These are phyloP conservation scores for Campoletis raptor DNA, from an alignment of 2,888 invertebrate species.

Conservation along the genomic window DNA sequence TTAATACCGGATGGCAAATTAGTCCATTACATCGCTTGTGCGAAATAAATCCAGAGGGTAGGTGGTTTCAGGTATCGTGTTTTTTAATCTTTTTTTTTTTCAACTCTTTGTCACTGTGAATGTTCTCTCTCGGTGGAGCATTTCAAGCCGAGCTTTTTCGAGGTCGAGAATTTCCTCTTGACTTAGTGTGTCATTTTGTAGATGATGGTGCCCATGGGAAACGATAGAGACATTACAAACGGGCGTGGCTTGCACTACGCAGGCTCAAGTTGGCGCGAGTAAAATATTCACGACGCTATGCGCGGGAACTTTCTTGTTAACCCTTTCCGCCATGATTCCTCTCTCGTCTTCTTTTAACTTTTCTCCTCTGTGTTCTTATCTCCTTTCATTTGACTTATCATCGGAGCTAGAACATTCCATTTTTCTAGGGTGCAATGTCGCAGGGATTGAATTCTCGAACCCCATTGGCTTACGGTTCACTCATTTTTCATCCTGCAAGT, in stretches of 20 bases:
- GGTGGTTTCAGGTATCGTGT: background rate
- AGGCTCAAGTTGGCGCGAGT: conserved; percentile 50
- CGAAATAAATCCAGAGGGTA: background rate
- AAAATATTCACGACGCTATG: conserved; percentile 57
- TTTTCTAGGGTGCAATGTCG: conserved; percentile 1
- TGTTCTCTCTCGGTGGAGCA: conserved; percentile 31
- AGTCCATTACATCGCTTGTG: background rate
- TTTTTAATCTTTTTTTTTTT: background rate
- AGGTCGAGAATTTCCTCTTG: conserved; percentile 44
- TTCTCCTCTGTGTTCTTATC: background rate
- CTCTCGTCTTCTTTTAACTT: background rate
- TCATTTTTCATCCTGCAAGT: conserved; percentile 2
- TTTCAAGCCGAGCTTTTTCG: conserved; percentile 43
- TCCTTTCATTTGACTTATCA: background rate
- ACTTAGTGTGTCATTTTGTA: conserved; percentile 7
- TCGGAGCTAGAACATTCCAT: conserved; percentile 25
- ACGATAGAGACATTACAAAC: conserved; percentile 12
- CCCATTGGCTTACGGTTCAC: conserved; percentile 7
- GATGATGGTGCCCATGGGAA: conserved; percentile 38
- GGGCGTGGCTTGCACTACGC: conserved; percentile 40
- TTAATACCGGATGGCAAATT: background rate
- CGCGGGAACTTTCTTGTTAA: conserved; percentile 27
- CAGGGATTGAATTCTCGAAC: background rate
- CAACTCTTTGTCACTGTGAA: conserved; percentile 7
- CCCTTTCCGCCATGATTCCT: conserved; percentile 49